Conservation (phyloP, 1,140 invertebrate species). For the Cydia amplana region DNA sequence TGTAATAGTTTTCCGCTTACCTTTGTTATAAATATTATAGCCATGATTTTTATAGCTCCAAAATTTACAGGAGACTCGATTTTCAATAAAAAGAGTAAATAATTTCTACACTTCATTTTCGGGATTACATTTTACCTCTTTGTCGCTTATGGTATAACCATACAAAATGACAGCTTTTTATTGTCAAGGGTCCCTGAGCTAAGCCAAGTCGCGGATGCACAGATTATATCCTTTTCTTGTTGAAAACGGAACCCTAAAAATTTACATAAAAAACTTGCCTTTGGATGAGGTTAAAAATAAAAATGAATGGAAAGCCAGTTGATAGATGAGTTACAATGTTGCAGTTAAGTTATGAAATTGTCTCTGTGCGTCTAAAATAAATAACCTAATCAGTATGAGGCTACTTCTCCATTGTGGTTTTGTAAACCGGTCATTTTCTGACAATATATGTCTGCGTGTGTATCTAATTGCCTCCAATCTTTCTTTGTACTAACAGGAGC, state of each 20-base stretch:
- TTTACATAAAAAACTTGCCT: neutral
- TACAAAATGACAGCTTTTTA: neutral
- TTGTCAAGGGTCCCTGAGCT: neutral
- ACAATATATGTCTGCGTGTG: neutral
- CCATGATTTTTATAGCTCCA: too few species aligned
- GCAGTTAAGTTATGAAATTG: constrained; percentile 9
- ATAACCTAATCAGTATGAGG: constrained; percentile 3
- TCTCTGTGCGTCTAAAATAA: constrained; percentile 24
- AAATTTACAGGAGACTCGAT: too few species aligned
- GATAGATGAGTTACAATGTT: constrained; percentile 25
- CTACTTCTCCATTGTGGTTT: neutral
- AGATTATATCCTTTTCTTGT: neutral
- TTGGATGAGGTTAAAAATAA: constrained; percentile 8
- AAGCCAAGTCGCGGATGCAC: neutral
- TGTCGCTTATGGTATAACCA: neutral
- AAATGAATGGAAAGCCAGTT: neutral
- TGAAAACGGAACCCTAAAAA: neutral
- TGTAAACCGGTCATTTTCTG: neutral
- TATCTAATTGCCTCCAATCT: neutral
- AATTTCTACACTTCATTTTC: too few species aligned
- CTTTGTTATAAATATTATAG: neutral
- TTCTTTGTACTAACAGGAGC: neutral
- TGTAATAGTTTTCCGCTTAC: neutral
- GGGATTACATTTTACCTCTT: too few species aligned
- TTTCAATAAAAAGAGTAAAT: too few species aligned